Evolutionary conservation across 2,797 vertebrate genomes (phyloP).

Genomic region (Clarias pachynema): DNA sequence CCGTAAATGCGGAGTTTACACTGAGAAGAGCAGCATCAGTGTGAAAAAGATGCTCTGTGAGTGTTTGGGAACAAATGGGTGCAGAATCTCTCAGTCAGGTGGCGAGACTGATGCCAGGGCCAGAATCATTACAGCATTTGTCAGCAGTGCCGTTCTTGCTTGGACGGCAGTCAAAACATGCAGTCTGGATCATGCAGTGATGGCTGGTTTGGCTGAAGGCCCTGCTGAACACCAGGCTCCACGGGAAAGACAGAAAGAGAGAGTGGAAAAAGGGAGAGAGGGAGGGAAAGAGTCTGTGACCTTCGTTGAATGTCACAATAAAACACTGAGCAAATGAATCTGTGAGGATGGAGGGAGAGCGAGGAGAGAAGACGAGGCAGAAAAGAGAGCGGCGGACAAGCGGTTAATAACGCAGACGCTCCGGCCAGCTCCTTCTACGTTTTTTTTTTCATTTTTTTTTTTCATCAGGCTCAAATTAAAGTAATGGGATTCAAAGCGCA

Average conservation of each 20-base stretch:
- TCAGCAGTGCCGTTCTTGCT: slow-evolving; percentile 63
- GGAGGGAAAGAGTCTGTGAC: slow-evolving; percentile 39
- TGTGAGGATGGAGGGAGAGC: slow-evolving; percentile 22
- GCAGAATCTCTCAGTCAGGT: slow-evolving; percentile 54
- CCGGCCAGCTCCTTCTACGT: slow-evolving; percentile 36
- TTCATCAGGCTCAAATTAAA: slow-evolving; percentile 47
- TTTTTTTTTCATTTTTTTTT: slow-evolving; percentile 42
- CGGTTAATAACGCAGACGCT: slow-evolving; percentile 43
- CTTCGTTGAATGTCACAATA: slow-evolving; percentile 59
- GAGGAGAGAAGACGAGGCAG: slow-evolving; percentile 25
- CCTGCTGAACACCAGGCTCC: slow-evolving; percentile 51
- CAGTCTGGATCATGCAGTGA: slow-evolving; percentile 55
- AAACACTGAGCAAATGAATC: slow-evolving; percentile 53
- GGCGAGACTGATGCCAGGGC: slow-evolving; percentile 53
- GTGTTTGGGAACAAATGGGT: slow-evolving; percentile 43
- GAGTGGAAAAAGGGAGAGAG: background rate
- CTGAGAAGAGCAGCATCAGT: slow-evolving; percentile 8
- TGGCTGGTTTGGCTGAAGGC: slow-evolving; percentile 67
- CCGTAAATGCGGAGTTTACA: background rate
- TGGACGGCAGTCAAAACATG: slow-evolving; percentile 54
- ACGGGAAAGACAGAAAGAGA: background rate
- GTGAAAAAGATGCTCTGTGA: slow-evolving; percentile 22
- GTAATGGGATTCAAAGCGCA: slow-evolving; percentile 59
- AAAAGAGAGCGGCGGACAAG: slow-evolving; percentile 23
- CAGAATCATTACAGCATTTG: slow-evolving; percentile 65